Evolutionary conservation across 1,140 invertebrate genomes (phyloP).

Genomic region (Aphidius gifuensis): DNA sequence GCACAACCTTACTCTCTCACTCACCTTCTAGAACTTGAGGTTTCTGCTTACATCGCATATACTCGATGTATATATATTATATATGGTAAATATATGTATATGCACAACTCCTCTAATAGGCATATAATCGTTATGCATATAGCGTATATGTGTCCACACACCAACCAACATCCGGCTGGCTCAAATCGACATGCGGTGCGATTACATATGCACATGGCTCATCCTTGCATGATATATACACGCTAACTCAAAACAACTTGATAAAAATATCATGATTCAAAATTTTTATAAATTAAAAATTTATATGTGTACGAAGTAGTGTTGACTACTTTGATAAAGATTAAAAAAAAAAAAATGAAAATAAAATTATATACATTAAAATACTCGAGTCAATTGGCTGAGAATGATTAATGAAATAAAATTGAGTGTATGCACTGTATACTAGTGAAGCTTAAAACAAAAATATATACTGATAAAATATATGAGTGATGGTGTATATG

Average conservation of each 20-base stretch:
- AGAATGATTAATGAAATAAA: too few species aligned
- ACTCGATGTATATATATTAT: slow-evolving; percentile 11
- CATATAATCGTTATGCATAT: slow-evolving; percentile 55
- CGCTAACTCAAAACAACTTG: slow-evolving; percentile 24
- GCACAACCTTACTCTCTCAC: slow-evolving; percentile 11
- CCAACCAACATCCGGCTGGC: slow-evolving; percentile 16
- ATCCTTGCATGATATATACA: slow-evolving; percentile 18
- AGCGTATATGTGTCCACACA: slow-evolving; percentile 22
- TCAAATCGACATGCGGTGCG: slow-evolving; percentile 34
- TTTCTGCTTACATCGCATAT: background rate
- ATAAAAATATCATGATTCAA: slow-evolving; percentile 32
- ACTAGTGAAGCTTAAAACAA: too few species aligned
- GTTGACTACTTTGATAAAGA: too few species aligned
- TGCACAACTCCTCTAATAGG: slow-evolving; percentile 48
- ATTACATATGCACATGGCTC: slow-evolving; percentile 38
- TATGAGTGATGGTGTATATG: background rate
- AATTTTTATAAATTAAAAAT: background rate
- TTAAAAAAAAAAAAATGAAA: background rate
- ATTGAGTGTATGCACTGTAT: too few species aligned
- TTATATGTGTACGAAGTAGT: too few species aligned
- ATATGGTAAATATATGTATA: slow-evolving; percentile 25
- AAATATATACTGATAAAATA: too few species aligned
- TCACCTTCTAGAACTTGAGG: background rate
- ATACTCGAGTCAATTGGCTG: too few species aligned
- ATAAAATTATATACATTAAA: background rate